Conservation (phyloP, 1,140 invertebrate species). For the Nymphalis io region DNA sequence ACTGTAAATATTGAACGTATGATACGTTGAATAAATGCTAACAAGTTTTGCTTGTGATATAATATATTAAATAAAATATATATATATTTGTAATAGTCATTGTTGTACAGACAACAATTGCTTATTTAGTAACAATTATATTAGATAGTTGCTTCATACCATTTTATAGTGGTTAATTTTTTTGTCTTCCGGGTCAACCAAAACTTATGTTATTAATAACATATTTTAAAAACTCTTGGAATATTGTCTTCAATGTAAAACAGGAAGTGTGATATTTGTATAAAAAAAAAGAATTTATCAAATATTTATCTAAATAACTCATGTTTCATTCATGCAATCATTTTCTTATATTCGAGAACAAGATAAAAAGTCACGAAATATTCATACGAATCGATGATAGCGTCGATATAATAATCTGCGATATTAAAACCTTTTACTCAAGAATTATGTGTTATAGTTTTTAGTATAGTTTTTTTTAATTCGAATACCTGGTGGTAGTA, state of each 20-base stretch:
- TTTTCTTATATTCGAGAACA: no score
- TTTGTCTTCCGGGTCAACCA: not conserved
- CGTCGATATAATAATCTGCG: no score
- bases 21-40: not conserved
- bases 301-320: no score
- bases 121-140: not conserved
- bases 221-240: constrained; percentile 20
- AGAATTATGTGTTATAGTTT: no score
- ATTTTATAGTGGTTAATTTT: constrained; percentile 8
- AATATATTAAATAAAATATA: not conserved
- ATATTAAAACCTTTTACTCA: no score
- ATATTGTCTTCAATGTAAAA: not conserved
- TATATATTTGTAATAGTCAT: not conserved
- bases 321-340: no score
- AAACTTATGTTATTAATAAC: constrained; percentile 8
- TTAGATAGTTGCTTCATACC: constrained; percentile 1
- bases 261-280: not conserved
- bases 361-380: no score
- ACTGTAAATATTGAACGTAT: not conserved
- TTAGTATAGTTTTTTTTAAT: no score
- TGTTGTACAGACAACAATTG: not conserved
- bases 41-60: not conserved
- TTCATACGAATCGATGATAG: no score
- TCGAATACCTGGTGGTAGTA: no score
- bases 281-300: no score